These are phyloP conservation scores for Aptenodytes forsteri DNA, from an alignment of 2,113 vertebrate species.

Conservation along the genomic window DNA sequence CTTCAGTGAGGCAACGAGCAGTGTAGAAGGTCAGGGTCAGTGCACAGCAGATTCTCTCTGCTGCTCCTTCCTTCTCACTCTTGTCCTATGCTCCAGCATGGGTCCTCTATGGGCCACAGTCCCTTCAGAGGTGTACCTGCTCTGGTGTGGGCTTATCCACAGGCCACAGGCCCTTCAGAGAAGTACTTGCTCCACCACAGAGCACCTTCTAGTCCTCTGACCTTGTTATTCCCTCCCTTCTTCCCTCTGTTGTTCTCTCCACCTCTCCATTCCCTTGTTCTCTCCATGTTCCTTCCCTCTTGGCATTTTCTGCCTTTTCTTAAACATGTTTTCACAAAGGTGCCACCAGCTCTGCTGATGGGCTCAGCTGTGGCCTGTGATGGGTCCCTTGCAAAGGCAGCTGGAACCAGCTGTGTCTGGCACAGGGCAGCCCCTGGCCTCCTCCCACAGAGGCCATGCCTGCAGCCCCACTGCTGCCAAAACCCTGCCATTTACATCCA, in stretches of 20 bases:
- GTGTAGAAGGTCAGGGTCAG: neutral
- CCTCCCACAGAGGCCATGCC: neutral
- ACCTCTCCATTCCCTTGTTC: neutral
- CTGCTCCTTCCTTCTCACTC: neutral
- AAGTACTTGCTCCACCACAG: neutral
- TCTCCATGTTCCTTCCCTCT: rapidly evolving
- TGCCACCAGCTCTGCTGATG: neutral
- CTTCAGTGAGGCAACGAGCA: neutral
- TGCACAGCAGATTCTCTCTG: neutral
- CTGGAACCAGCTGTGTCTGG: neutral
- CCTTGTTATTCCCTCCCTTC: neutral
- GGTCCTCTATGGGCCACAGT: neutral
- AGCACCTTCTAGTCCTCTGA: neutral
- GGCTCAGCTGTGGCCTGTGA: neutral
- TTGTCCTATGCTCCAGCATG: neutral
- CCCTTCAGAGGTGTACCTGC: neutral
- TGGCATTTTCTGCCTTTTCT: neutral
- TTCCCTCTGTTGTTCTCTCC: neutral
- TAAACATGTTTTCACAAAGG: neutral
- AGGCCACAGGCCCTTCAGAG: neutral
- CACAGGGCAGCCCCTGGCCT: neutral
- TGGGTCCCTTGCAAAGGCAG: neutral
- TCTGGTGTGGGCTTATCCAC: neutral
- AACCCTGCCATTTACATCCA: neutral
- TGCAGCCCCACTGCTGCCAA: neutral